Base-by-base conservation (phyloP, 2,888 invertebrate genomes). In the Xestoiulus laeticollis region DNA sequence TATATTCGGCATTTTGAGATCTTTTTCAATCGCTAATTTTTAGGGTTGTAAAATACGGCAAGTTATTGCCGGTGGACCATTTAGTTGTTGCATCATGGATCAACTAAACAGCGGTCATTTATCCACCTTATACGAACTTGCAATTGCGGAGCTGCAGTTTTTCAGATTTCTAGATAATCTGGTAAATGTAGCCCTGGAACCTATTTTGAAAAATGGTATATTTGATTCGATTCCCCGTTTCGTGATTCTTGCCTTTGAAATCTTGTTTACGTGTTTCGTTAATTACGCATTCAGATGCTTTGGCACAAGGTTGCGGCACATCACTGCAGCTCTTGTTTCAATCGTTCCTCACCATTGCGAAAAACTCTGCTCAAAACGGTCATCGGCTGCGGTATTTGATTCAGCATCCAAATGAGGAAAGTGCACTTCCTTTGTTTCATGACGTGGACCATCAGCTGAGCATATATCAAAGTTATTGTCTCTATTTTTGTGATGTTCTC, bases 41-140 rank as follows among this genome's bases (percentile, higher is more conserved):
- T 89, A 92, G 92, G 89, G 90, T 78, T 91, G 91, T 32, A 91
- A 91, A 90, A 90, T 91, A 4, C 90, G 90, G 22, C 89, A 89
- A 85, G 89, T 92, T n/a, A 88, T 88, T n/a, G 91, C 91, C 85
- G 92, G 92, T 12, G 91, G 91, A 88, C 90, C 90, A 84, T 90
- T 90, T 89, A 91, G 90, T 89, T 90, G 90, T 33, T 91, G 91
- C 89, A 87, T 91, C 5, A 89, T 90, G 19, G 90, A 90, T 88
- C 90, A 89, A 89, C 89, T 90, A 89, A 87, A 89, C 86, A 38
- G 89, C 30, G 88, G 90, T 33, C 88, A 90, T 89, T 88, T 89
- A 22, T 89, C 89, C 83, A 89, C 90, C 1, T 85, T 91, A 84
- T 91, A 91, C 89, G 92, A 92, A 88, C 89, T 92, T 32, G 90